phyloP scores from a whole-genome alignment of 2,888 invertebrate genomes.

The Idaea biselata region DNA sequence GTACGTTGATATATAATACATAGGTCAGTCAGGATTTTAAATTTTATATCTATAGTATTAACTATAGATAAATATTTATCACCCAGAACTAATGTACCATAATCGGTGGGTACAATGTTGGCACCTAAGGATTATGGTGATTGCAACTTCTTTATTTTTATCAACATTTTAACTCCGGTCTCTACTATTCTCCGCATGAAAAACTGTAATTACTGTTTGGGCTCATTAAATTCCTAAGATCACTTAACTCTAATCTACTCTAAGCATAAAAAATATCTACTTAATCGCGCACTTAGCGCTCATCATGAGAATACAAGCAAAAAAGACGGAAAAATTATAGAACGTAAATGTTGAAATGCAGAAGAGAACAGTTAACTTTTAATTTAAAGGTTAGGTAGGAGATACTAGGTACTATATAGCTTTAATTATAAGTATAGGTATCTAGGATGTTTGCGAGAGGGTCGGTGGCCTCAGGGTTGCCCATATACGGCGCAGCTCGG shows the following conservation, averaged over 20 bases:
- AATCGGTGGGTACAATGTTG: not conserved
- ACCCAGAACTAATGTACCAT: no score
- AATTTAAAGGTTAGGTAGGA: not conserved
- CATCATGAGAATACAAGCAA: not conserved
- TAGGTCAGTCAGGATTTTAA: no score
- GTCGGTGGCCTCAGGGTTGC: constrained; percentile 25
- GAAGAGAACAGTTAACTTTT: not conserved
- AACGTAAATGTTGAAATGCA: not conserved
- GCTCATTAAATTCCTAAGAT: not conserved
- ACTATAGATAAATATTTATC: no score
- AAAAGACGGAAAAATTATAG: not conserved
- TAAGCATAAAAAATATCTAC: not conserved
- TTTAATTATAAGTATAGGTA: constrained; percentile 5
- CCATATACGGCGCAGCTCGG: constrained; percentile 31
- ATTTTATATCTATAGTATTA: no score
- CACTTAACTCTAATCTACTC: not conserved
- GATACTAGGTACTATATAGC: not conserved
- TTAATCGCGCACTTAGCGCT: not conserved
- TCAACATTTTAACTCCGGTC: not conserved
- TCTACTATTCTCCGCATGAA: not conserved
- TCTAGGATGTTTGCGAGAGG: constrained; percentile 13
- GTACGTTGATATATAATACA: no score
- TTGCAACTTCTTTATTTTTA: not conserved
- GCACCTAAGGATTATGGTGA: not conserved
- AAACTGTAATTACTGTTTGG: not conserved